A percentile compares a stretch with the other conserved stretches of the same genome.
phyloP scores from a whole-genome alignment of 2,888 invertebrate species.

The Epinotia bilunana region DNA sequence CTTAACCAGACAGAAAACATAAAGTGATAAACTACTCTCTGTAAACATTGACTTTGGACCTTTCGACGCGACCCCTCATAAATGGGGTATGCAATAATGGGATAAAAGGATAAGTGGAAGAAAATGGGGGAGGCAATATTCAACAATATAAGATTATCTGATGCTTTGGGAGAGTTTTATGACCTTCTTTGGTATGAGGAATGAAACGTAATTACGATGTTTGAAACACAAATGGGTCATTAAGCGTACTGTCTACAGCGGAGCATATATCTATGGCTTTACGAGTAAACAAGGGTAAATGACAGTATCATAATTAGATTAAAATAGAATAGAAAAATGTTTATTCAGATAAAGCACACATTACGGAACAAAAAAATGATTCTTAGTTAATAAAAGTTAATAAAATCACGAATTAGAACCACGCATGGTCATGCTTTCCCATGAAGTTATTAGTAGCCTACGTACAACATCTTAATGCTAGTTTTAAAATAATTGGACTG shows the following conservation, averaged over 20 bases:
- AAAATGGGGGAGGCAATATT: constrained; percentile 35
- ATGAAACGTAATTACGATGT: constrained; percentile 2
- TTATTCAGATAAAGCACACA: too few relatives aligned
- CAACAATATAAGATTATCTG: constrained; percentile 40
- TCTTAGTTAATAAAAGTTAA: too few relatives aligned
- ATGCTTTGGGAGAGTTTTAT: constrained; percentile 25
- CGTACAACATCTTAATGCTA: too few relatives aligned
- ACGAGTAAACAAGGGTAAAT: too few relatives aligned
- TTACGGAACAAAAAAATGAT: too few relatives aligned
- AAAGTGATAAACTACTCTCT: constrained; percentile 15
- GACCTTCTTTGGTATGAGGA: constrained; percentile 2
- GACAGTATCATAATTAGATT: too few relatives aligned
- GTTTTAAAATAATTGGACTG: too few relatives aligned
- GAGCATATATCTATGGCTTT: too few relatives aligned
- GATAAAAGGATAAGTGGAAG: constrained; percentile 32
- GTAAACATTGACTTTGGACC: constrained; percentile 24
- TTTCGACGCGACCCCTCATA: constrained; percentile 8
- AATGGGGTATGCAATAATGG: constrained; percentile 37
- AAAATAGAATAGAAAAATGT: too few relatives aligned
- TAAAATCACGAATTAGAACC: too few relatives aligned
- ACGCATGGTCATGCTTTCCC: too few relatives aligned
- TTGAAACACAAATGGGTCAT: background rate
- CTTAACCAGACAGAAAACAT: constrained; percentile 2
- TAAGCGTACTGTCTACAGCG: background rate
- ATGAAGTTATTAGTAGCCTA: too few relatives aligned